phyloP scores from a whole-genome alignment of 2,888 invertebrate species.

The Euzetes globulus region DNA sequence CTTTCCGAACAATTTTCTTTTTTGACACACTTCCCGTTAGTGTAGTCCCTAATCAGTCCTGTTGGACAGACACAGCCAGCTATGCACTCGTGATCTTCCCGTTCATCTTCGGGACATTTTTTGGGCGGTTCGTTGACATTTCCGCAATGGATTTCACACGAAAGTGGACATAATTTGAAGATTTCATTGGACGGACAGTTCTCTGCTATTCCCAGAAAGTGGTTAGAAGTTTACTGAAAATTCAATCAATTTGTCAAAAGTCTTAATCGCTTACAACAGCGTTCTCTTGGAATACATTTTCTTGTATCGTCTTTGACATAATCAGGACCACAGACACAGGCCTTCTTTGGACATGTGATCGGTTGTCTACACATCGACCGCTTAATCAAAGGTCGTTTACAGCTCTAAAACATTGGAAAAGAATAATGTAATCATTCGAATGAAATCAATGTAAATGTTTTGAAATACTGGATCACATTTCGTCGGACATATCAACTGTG shows the following conservation, averaged over 20 bases:
- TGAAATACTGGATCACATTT: constrained; percentile 23
- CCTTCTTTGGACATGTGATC: neutral
- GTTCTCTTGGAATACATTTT: constrained; percentile 5
- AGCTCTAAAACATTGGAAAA: neutral
- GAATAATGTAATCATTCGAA: neutral
- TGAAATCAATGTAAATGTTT: neutral
- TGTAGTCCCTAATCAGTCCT: constrained; percentile 13
- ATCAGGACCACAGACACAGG: constrained; percentile 18
- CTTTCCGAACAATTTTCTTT: neutral
- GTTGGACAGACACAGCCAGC: constrained; percentile 10
- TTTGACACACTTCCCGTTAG: neutral
- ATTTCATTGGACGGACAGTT: constrained; percentile 22
- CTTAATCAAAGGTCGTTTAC: constrained; percentile 18
- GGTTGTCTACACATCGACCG: constrained; percentile 21
- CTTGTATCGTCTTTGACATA: constrained; percentile 10
- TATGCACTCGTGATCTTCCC: constrained; percentile 19
- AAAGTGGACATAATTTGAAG: neutral
- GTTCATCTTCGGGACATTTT: constrained; percentile 17
- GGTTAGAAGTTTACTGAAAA: neutral
- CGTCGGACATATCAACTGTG: constrained; percentile 16
- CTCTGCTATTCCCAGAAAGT: constrained; percentile 22
- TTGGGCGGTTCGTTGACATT: neutral
- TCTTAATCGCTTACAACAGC: constrained; percentile 13
- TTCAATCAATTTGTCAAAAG: too few relatives aligned
- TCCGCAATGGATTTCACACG: constrained; percentile 23